Evolutionary conservation across 1,140 invertebrate genomes (phyloP).

Genomic region (Trypoxylus dichotomus): DNA sequence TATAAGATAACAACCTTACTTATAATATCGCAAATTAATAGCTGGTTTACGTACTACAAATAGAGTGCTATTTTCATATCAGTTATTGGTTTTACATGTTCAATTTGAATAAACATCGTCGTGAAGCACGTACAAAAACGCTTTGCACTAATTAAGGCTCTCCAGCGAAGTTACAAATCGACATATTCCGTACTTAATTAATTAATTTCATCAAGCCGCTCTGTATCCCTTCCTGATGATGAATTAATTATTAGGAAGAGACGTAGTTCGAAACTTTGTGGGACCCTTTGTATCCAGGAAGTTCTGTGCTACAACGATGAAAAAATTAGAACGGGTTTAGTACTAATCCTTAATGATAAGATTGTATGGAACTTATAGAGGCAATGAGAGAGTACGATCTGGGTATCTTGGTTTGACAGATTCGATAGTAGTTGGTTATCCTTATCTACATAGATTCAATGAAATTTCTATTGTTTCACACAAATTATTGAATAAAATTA

Average conservation of each 20-base stretch:
- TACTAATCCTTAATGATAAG: background rate
- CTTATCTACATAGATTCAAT: too few species aligned
- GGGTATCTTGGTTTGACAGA: too few species aligned
- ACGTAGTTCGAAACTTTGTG: constrained; percentile 34
- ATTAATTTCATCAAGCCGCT: constrained; percentile 43
- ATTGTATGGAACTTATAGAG: background rate
- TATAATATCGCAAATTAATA: background rate
- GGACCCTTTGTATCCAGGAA: constrained; percentile 15
- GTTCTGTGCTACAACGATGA: background rate
- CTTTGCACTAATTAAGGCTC: background rate
- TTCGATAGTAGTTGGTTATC: too few species aligned
- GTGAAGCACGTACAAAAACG: background rate
- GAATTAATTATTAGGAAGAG: constrained; percentile 42
- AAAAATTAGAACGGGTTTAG: background rate
- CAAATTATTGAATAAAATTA: too few species aligned
- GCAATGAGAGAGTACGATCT: too few species aligned
- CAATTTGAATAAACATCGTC: background rate
- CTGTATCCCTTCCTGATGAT: constrained; percentile 42
- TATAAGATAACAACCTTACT: too few species aligned
- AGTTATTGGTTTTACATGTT: background rate
- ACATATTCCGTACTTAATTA: constrained; percentile 35
- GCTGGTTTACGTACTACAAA: background rate
- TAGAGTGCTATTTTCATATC: too few species aligned
- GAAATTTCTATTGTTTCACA: too few species aligned
- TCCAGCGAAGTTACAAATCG: constrained; percentile 4